Base-by-base conservation (phyloP, 2,888 invertebrate species). In the Caenorhabditis sp. region DNA sequence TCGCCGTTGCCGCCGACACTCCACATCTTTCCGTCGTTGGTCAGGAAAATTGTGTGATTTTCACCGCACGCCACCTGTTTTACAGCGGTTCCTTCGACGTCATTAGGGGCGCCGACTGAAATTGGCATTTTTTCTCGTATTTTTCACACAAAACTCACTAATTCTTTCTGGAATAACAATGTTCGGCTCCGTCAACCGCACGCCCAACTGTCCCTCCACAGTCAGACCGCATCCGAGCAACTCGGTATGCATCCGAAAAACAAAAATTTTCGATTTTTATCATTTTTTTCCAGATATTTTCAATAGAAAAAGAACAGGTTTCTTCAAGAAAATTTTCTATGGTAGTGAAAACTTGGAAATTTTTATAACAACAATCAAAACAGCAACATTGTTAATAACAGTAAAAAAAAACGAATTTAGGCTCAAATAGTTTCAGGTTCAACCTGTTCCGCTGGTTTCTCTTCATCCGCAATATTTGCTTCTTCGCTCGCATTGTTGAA, bases 11-110 rank as follows among this genome's bases (percentile, higher is more conserved):
- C 72, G 10, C 84, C 84, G 12, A 82, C 82, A 62, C 80, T 81
- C 77, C 79, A 84, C 58, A 84, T 76, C 70, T 82, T 76, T 23
- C 84, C 84, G 37, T 83, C 80, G 5, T 71, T 71, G 1, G 81
- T 76, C 53, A 84, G 76, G 37, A 82, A 75, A 0, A 84, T n/a
- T 21, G 84, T 81, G 67, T 84, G 84, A 62, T 76, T 71, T 63
- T 83, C 82, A n/a, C 84, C 84, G 51, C 77, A 78, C 0, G 83
- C 82, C 1, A 83, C 75, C 12, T 60, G 21, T 50, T 69, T 65
- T 10, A 82, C 79, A 1, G 78, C 43, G 1, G 76, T 70, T 26
- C 81, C 82, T 10, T 69, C 58, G 1, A 65, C 55, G 57, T 76
- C 79, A 17, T 65, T 76, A 0, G 81, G 82, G 1, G 75, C 81